Base-by-base conservation (phyloP, 2,113 vertebrate genomes). In the Proterorhinus semilunaris region DNA sequence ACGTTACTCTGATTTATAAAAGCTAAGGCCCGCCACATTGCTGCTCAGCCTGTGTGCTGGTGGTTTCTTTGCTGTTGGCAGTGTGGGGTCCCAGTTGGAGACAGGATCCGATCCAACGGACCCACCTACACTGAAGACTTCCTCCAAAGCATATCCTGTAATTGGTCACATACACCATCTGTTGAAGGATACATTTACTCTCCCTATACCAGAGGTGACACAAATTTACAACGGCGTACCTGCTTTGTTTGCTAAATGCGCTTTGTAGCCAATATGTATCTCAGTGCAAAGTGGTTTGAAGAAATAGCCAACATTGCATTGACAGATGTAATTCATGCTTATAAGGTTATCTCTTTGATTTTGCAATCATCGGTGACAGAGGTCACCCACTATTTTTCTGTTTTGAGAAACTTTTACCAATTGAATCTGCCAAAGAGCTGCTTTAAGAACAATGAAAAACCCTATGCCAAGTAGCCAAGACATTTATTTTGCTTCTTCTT, bases 1-100 rank as follows among this genome's bases (percentile, higher is more conserved):
- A 46, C 11, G 27, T 13, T 49, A 21, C 42, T 48, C 49, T 76
- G 65, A 47, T 69, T 71, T 63, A 45, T 62, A 58, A 78, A 71
- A 74, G 71, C 61, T 81, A 53, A 73, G 77, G 77, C 49, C 42
- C 65, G 54, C 65, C 69, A 73, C 73, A 57, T 61, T 70, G 79
- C 68, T 78, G 68, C 65, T 83, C 49, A 21, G 66, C 70, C 52
- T 44, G 16, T 62, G 53, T 10, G 21, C 51, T 66, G 55, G 49
- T 66, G 55, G 53, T 66, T 71, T 80, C 61, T 16, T 63, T 49
- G 59, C 76, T 55, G 15, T 65, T 66, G 78, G 76, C 74, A 73
- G 82, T 9, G 46, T 68, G 66, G 53, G 54, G 71, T 44, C 76
- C 46, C 72, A 66, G 79, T 62, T 17, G 65, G 69, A 61, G 65